A percentile compares a stretch with the other conserved stretches of the same genome.
phyloP scores from a whole-genome alignment of 2,797 vertebrate species.

The Neoniphon sammara region DNA sequence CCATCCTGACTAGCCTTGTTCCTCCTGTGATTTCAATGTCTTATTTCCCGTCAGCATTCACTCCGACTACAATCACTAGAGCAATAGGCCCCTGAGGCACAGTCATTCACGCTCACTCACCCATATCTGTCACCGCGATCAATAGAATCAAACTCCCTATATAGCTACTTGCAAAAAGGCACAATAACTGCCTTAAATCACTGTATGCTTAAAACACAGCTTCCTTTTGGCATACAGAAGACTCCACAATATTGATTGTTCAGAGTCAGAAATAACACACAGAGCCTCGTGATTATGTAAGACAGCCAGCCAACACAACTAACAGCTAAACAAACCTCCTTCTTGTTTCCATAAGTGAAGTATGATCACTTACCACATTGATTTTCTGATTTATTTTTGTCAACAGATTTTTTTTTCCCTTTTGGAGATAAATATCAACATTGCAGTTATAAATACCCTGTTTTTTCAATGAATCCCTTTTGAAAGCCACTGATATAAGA shows the following conservation, averaged over 20 bases:
- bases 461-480: background rate
- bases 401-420: conserved; percentile 7
- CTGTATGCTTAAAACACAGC: conserved; percentile 23
- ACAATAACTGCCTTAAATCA: conserved; percentile 22
- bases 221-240: conserved; percentile 35
- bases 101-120: conserved; percentile 36
- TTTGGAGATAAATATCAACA: conserved; percentile 10
- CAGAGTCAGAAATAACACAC: conserved; percentile 59
- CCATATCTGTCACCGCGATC: conserved; percentile 51
- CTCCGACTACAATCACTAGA: conserved; percentile 15
- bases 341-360: background rate
- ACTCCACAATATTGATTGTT: conserved; percentile 48
- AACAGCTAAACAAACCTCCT: background rate
- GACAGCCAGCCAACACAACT: conserved; percentile 31
- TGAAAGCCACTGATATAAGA: conserved; percentile 1
- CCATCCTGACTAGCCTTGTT: background rate
- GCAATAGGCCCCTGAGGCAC: conserved; percentile 26
- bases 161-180: conserved; percentile 21
- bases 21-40: conserved; percentile 10
- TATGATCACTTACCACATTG: background rate
- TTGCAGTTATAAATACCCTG: background rate
- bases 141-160: conserved; percentile 38
- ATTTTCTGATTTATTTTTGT: conserved; percentile 19
- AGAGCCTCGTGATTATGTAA: conserved; percentile 49
- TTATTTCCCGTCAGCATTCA: conserved; percentile 21